Base-by-base conservation (phyloP, 1,140 invertebrate genomes). In the Euborellia annulipes region DNA sequence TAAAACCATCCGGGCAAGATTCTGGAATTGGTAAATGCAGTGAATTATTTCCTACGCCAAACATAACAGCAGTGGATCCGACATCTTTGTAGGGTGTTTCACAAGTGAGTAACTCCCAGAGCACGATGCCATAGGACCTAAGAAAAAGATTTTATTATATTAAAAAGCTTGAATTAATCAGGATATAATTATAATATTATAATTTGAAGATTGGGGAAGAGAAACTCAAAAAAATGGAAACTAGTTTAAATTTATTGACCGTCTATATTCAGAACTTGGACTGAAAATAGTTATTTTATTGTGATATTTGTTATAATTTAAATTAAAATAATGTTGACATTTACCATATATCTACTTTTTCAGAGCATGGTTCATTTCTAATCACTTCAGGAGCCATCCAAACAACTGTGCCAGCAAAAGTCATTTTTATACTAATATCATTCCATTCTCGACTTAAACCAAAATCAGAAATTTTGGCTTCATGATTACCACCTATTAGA, bases 351-450 rank as follows among this genome's bases (percentile, higher is more conserved):
- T 97, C 92, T 1, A 97, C 90, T 68, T 94, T 92, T 60, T 97
- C 92, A 0, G 87, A 94, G 62, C 89, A 97, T 0, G 85, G 85
- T 59, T 97, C 89, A 61, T 94, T 92, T 42, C 91, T 76, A 48
- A 98, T 98, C 7, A 97, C 85, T 69, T 98, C 95, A 1, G 95
- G 95, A 1, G 94, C 93, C 94, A 98, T 98, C 94, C 94, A 98
- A 0, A 90, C 88, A 2, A 95, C 89, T 0, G 94, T 98, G 42
- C 90, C 89, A 17, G 89, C 89, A 66, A 98, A 97, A 52, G 85
- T 94, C 92, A 98, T 98, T 59, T 86, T 86, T 16, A 87, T 90
- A 60, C 89, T 94, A 46, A 89, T 90, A 58, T 91, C 82, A 62
- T 92, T 91, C 84, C 85, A 94, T 52, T 92, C 86, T 52, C 87